phyloP scores from a whole-genome alignment of 2,113 vertebrate genomes.

The Gavialis gangeticus region DNA sequence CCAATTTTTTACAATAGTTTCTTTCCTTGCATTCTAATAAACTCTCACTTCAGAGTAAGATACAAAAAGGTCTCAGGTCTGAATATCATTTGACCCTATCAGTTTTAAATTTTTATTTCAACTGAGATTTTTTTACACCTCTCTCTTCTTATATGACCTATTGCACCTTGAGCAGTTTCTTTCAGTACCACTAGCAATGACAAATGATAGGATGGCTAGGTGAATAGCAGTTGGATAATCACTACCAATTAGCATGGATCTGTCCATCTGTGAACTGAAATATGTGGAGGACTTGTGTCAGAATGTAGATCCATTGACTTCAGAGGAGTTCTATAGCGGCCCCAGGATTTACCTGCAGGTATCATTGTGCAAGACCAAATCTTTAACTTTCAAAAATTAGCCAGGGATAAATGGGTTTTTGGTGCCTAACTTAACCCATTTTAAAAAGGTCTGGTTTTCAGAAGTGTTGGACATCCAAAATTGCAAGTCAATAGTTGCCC shows the following conservation, averaged over 20 bases:
- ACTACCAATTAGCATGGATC: neutral
- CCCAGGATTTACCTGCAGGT: neutral
- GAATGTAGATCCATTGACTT: neutral
- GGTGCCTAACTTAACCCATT: neutral
- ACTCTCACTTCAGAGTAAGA: neutral
- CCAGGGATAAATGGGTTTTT: neutral
- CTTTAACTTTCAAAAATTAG: neutral
- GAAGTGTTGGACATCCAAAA: neutral
- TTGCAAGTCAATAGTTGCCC: neutral
- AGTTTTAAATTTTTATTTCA: neutral
- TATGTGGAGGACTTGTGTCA: neutral
- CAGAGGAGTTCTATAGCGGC: accelerated
- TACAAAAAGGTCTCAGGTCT: neutral
- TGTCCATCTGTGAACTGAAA: neutral
- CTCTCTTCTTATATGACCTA: neutral
- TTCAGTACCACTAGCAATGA: neutral
- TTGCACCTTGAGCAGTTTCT: neutral
- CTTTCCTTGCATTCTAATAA: neutral
- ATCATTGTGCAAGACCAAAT: neutral
- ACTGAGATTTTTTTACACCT: neutral
- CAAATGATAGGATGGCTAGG: neutral
- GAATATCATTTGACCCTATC: neutral
- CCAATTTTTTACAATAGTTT: neutral
- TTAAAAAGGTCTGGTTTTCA: neutral
- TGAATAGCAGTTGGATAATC: neutral